Evolutionary conservation across 2,797 vertebrate species (phyloP).

Genomic region (Arrhamphus sclerolepis): DNA sequence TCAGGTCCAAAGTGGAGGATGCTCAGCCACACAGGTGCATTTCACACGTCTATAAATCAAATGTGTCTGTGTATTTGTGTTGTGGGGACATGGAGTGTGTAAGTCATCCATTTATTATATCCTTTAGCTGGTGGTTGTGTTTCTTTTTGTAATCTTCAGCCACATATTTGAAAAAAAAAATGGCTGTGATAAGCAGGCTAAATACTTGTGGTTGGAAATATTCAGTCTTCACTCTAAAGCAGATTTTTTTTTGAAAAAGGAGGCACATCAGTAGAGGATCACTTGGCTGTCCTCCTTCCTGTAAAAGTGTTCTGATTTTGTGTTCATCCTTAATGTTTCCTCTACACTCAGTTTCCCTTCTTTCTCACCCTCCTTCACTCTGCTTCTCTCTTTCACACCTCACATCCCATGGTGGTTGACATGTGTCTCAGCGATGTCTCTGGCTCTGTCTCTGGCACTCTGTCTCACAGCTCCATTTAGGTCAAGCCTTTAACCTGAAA

Average conservation of each 20-base stretch:
- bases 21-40: slow-evolving; percentile 56
- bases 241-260: slow-evolving; percentile 40
- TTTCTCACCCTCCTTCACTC: slow-evolving; percentile 53
- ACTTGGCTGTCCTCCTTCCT: slow-evolving; percentile 20
- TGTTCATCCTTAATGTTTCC: slow-evolving; percentile 27
- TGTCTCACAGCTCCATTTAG: slow-evolving; percentile 73
- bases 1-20: slow-evolving; percentile 49
- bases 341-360: slow-evolving; percentile 13
- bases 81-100: no score
- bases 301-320: slow-evolving; percentile 28
- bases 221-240: not conserved
- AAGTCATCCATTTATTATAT: no score
- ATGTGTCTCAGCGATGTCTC: slow-evolving; percentile 68
- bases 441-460: slow-evolving; percentile 59
- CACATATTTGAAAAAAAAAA: no score
- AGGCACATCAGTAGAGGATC: slow-evolving; percentile 19
- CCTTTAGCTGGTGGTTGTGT: no score
- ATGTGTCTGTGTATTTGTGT: slow-evolving; percentile 17
- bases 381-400: slow-evolving; percentile 69
- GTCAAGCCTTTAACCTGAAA: slow-evolving; percentile 68
- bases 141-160: no score
- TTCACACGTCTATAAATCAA: slow-evolving; percentile 44
- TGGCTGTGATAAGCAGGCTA: no score
- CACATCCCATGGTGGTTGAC: slow-evolving; percentile 64
- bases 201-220: no score